Evolutionary conservation across 2,113 vertebrate genomes (phyloP), one percentile per base, ranked within the genome.

Genomic region (Ginglymostoma cirratum): DNA sequence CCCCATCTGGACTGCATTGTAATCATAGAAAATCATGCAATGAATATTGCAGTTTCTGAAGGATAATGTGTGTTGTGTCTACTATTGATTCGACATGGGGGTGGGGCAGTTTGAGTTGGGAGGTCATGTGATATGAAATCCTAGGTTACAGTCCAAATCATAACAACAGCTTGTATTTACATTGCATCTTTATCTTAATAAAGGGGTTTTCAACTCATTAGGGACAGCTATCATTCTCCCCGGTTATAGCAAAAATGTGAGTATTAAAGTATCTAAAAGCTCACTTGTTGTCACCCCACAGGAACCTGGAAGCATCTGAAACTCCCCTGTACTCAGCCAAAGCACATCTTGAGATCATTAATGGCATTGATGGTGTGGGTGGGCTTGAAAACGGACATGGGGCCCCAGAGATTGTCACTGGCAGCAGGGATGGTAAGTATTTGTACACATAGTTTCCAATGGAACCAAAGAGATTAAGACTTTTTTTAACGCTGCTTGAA

Each of bases 371-470:
- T 66, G 89, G 89, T n/a, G 89, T 93, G 23, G 89, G 89, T 66
- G 89, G 89, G 17, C 55, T 65, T 6, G 89, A 61, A 93, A 38
- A 66, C 17, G 89, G 89, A 38, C 61, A 66, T 34, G 61, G 89
- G 14, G 61, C 61, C n/a, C 89, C 89, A 38, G 89, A 93, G 65
- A 93, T 93, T 38, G 89, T 93, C 89, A 67, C 89, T 2, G 89
- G 89, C 61, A 93, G 89, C 89, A 93, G 89, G 61, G 89, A 93
- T 8, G 89, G 61, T 66, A 34, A 93, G 89, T 92, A 66, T 12
- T 80, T 3, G 8, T 83, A 23, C 4, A 83, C 21, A 83, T 19
- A 45, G 38, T 83, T 42, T 42, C 38, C 38, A 42, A 42, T 21
- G 21, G 80, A 83, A 83, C 38, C 80, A 45, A 10, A 30, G 34